Percentiles rank a stretch among this genome's conserved stretches.
phyloP scores from a whole-genome alignment of 2,888 invertebrate genomes.

The Myathropa florea region DNA sequence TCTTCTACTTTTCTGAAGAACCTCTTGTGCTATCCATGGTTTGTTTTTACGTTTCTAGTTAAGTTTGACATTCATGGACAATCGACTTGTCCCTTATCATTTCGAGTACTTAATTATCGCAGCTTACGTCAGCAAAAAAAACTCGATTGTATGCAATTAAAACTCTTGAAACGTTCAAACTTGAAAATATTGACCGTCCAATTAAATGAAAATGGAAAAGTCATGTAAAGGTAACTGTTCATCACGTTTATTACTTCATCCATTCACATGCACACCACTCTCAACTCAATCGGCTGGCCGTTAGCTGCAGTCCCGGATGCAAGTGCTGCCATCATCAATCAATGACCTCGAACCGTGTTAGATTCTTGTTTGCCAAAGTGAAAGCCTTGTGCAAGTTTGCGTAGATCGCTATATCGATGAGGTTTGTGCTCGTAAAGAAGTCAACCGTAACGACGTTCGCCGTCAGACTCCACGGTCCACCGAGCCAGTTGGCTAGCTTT shows the following conservation, averaged over 20 bases:
- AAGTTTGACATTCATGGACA: too few relatives aligned
- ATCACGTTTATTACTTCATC: background rate
- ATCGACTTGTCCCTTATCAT: too few relatives aligned
- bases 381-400: conserved; percentile 80
- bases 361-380: conserved; percentile 74
- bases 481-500: conserved; percentile 86
- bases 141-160: too few relatives aligned
- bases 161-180: too few relatives aligned
- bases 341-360: conserved; percentile 76
- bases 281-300: too few relatives aligned
- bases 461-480: conserved; percentile 84
- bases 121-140: too few relatives aligned
- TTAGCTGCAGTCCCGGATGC: background rate
- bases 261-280: background rate
- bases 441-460: conserved; percentile 89
- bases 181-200: background rate
- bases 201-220: background rate
- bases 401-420: conserved; percentile 85
- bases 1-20: too few relatives aligned
- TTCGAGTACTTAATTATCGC: too few relatives aligned
- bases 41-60: too few relatives aligned
- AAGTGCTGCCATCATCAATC: conserved; percentile 48
- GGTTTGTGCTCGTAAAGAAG: conserved; percentile 87
- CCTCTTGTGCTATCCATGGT: too few relatives aligned
- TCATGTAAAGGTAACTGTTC: too few relatives aligned